These are phyloP conservation scores for Leptinotarsa juncta DNA, from an alignment of 2,888 invertebrate genomes.

Conservation along the genomic window DNA sequence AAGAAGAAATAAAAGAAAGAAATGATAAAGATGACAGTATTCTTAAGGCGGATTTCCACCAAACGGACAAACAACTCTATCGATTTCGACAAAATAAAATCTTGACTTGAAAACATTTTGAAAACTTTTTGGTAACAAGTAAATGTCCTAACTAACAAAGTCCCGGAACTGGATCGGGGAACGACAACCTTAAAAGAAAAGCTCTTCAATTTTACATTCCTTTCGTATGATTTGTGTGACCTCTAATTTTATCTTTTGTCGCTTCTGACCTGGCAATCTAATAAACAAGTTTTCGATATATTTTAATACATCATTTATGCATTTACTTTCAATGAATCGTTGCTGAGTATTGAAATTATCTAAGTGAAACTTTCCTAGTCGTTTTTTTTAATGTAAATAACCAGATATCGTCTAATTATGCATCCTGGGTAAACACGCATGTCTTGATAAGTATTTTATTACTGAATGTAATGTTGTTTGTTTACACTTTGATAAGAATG, in stretches of 20 bases:
- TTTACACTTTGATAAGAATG: slow-evolving; percentile 16
- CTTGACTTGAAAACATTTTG: too few species aligned
- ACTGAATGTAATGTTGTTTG: slow-evolving; percentile 11
- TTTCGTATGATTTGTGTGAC: neutral
- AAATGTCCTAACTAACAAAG: too few species aligned
- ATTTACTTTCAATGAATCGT: slow-evolving; percentile 3
- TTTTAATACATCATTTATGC: neutral
- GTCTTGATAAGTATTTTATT: slow-evolving; percentile 1
- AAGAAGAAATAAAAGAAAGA: too few species aligned
- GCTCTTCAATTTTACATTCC: too few species aligned
- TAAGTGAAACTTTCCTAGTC: neutral
- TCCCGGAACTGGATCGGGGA: too few species aligned
- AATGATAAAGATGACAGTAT: too few species aligned
- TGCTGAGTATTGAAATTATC: neutral
- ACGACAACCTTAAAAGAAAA: too few species aligned
- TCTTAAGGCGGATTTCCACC: too few species aligned
- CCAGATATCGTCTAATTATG: slow-evolving; percentile 8
- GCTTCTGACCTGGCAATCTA: neutral
- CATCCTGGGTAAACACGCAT: slow-evolving; percentile 11
- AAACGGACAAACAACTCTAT: too few species aligned
- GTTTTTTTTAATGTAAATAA: neutral
- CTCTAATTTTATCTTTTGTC: neutral
- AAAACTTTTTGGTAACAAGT: too few species aligned
- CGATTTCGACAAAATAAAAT: too few species aligned
- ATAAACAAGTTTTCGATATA: neutral